Percentiles rank a stretch among this genome's conserved stretches.
phyloP scores from a whole-genome alignment of 2,888 invertebrate species.

The Stenodera caucasica region DNA sequence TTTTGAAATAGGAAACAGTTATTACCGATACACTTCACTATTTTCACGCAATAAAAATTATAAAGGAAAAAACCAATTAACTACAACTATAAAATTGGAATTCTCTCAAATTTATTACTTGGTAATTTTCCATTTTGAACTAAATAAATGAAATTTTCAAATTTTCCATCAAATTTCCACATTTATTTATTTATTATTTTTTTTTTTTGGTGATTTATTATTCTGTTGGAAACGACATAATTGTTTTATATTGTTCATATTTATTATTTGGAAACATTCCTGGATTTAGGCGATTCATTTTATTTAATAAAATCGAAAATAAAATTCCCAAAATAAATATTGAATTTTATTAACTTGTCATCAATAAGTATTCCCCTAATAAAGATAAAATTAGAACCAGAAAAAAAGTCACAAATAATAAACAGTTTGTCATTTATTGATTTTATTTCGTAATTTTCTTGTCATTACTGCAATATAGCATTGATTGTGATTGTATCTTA shows the following conservation, averaged over 20 bases:
- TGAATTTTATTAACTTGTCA: too few species aligned
- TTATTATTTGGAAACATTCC: too few species aligned
- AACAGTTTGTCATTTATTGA: conserved; percentile 10
- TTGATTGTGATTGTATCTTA: conserved; percentile 14
- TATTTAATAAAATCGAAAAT: too few species aligned
- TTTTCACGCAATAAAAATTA: not conserved
- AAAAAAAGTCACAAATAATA: conserved; percentile 1
- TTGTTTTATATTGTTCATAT: too few species aligned
- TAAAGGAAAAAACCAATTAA: not conserved
- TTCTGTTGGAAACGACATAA: too few species aligned
- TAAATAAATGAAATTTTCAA: not conserved
- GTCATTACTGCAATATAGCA: conserved; percentile 25
- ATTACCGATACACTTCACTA: too few species aligned
- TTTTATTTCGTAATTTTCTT: conserved; percentile 22
- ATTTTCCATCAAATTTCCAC: not conserved
- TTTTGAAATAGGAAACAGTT: too few species aligned
- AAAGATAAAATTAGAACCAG: not conserved
- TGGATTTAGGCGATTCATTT: too few species aligned
- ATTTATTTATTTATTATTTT: too few species aligned
- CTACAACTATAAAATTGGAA: not conserved
- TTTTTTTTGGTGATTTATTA: too few species aligned
- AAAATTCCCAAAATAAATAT: too few species aligned
- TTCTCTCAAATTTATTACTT: not conserved
- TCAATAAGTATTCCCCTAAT: too few species aligned
- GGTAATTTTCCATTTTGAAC: not conserved